Evolutionary conservation across 2,113 vertebrate species (phyloP).

Genomic region (Pithys albifrons): DNA sequence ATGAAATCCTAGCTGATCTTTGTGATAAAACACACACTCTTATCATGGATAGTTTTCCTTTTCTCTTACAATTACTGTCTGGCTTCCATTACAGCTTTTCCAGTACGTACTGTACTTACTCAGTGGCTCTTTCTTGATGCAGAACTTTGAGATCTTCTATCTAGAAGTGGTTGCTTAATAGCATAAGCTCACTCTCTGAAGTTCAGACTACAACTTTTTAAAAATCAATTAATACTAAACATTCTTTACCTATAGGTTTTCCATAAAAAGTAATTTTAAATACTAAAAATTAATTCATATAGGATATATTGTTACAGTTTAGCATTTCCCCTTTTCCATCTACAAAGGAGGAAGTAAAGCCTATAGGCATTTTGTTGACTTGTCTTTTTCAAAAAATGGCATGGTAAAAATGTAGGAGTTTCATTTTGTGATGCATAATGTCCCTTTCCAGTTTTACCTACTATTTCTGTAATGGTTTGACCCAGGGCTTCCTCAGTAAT

Average conservation of each 20-base stretch:
- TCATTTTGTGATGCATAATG: background rate
- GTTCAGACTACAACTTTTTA: background rate
- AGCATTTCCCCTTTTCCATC: fast-evolving
- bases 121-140: background rate
- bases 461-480: too few species aligned
- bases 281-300: background rate
- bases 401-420: background rate
- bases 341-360: background rate
- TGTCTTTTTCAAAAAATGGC: background rate
- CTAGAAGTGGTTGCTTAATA: background rate
- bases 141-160: background rate
- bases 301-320: background rate
- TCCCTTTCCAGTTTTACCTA: background rate
- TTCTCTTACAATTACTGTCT: background rate
- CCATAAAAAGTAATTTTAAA: background rate
- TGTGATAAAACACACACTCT: background rate
- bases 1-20: background rate
- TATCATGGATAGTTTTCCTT: background rate
- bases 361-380: background rate
- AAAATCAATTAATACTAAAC: background rate
- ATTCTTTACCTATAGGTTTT: fast-evolving
- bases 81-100: background rate
- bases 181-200: background rate
- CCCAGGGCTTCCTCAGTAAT: too few species aligned
- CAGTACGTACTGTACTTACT: background rate